Percentiles rank a stretch among this genome's conserved stretches.
Evolutionary conservation across 2,113 vertebrate genomes (phyloP).

Genomic region (Semnornis frantzii): DNA sequence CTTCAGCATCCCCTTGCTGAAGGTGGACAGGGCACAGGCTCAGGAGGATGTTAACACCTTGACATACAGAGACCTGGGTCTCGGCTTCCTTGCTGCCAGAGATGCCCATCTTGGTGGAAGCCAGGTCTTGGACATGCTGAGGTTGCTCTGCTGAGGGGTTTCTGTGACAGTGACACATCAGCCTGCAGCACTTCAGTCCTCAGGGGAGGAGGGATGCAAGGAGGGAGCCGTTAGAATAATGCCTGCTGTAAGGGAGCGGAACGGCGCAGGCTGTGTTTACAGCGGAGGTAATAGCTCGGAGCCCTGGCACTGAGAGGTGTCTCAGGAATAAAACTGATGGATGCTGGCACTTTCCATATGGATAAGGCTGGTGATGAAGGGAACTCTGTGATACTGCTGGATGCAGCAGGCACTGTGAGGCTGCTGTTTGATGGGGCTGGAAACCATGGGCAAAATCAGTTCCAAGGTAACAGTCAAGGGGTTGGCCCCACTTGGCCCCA

Average conservation of each 20-base stretch:
- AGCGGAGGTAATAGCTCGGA: not conserved
- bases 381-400: not conserved
- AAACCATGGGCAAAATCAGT: not conserved
- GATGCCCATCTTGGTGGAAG: not conserved
- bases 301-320: not conserved
- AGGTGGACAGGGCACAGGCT: constrained; percentile 12
- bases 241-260: not conserved
- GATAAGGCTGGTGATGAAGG: fast-evolving
- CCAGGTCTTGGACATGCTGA: not conserved
- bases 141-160: not conserved
- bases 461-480: fast-evolving
- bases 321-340: not conserved
- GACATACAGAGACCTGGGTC: not conserved
- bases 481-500: fast-evolving
- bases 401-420: not conserved
- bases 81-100: not conserved
- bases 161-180: fast-evolving
- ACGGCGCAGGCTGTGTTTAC: not conserved
- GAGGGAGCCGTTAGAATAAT: not conserved
- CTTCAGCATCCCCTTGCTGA: not conserved
- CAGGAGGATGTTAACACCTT: not conserved
- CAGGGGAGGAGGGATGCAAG: not conserved
- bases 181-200: not conserved
- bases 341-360: fast-evolving
- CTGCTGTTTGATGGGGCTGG: not conserved